A percentile compares a stretch with the other conserved stretches of the same genome.
These are phyloP conservation scores for Rhimphoctona megacephalus DNA, from an alignment of 2,888 invertebrate species.

Conservation along the genomic window DNA sequence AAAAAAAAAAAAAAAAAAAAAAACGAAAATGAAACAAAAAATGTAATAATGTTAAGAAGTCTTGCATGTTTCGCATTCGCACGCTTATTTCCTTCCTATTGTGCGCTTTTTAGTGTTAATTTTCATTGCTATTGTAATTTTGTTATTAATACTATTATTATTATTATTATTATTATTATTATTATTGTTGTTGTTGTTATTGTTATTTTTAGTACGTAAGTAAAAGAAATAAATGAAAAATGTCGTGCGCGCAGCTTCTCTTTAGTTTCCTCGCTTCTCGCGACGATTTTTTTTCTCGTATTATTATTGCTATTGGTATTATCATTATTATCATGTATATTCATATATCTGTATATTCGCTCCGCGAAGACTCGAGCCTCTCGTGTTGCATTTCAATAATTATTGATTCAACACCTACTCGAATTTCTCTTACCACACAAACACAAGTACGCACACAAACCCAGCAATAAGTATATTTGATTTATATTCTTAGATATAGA, in stretches of 20 bases:
- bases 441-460: not conserved
- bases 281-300: constrained; percentile 35
- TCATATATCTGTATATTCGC: constrained; percentile 13
- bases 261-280: constrained; percentile 29
- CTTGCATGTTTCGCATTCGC: constrained; percentile 55
- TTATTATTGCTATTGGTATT: not conserved
- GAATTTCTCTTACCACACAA: constrained; percentile 26
- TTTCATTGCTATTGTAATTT: constrained; percentile 16
- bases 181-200: not conserved
- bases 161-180: constrained; percentile 5
- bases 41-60: not conserved
- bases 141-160: not conserved
- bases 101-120: constrained; percentile 33
- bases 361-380: constrained; percentile 55
- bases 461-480: not conserved
- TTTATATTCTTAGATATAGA: not conserved
- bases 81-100: constrained; percentile 47
- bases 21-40: constrained; percentile 3
- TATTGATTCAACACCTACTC: constrained; percentile 33
- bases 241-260: constrained; percentile 27
- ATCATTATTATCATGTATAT: constrained; percentile 6
- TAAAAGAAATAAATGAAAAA: constrained; percentile 13
- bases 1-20: too few relatives aligned
- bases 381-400: constrained; percentile 36
- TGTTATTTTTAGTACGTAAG: not conserved